phyloP scores from a whole-genome alignment of 1,140 invertebrate genomes.

The Elymnias hypermnestra region DNA sequence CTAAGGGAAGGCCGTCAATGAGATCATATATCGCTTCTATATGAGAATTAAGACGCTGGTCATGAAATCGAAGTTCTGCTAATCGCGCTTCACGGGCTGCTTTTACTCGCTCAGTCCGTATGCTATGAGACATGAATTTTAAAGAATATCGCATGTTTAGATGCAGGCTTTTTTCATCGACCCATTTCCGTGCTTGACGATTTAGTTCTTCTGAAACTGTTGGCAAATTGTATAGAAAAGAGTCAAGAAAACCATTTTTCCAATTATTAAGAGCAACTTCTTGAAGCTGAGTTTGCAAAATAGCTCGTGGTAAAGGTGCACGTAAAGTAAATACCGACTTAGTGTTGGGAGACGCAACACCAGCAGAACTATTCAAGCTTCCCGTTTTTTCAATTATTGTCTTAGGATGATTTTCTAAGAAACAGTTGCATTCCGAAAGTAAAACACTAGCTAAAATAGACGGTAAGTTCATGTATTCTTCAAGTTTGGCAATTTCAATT shows the following conservation, averaged over 20 bases:
- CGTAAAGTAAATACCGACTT: constrained; percentile 13
- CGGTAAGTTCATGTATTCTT: constrained; percentile 44
- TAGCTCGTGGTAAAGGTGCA: constrained; percentile 31
- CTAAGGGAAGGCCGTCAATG: constrained; percentile 30
- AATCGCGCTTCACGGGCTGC: constrained; percentile 38
- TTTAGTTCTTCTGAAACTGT: constrained; percentile 36
- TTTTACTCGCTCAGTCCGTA: constrained; percentile 43
- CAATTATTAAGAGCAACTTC: constrained; percentile 42
- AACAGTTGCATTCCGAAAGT: constrained; percentile 44
- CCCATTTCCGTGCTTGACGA: constrained; percentile 39
- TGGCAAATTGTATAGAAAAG: constrained; percentile 37
- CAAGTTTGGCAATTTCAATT: constrained; percentile 37
- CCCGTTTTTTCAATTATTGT: constrained; percentile 7
- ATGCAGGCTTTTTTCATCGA: constrained; percentile 32
- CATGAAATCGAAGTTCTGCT: constrained; percentile 39
- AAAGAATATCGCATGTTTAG: constrained; percentile 46
- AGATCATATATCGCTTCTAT: constrained; percentile 44
- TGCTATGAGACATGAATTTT: constrained; percentile 45
- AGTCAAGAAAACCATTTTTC: constrained; percentile 54
- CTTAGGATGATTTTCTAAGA: constrained; percentile 45
- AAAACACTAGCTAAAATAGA: constrained; percentile 31
- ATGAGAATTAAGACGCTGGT: constrained; percentile 41
- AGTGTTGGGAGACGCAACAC: constrained; percentile 4
- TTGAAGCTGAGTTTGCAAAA: constrained; percentile 47
- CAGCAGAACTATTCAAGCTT: constrained; percentile 15